phyloP scores from a whole-genome alignment of 2,797 vertebrate species.

The Falco rusticolus region DNA sequence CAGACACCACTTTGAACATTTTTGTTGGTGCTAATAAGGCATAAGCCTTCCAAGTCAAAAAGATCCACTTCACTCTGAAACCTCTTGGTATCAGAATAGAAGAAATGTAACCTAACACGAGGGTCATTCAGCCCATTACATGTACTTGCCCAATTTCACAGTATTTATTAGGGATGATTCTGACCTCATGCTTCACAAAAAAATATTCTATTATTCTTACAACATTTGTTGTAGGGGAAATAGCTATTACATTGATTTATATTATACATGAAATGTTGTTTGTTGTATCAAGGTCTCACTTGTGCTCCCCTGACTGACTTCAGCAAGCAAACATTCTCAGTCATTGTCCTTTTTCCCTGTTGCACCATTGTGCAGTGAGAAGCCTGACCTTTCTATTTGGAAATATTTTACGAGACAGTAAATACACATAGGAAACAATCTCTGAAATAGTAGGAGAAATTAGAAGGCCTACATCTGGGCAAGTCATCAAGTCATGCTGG shows the following conservation, averaged over 20 bases:
- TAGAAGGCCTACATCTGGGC: neutral
- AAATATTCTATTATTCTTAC: conserved; percentile 3
- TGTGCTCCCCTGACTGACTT: neutral
- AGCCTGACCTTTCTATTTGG: neutral
- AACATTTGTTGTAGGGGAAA: neutral
- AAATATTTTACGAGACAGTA: conserved; percentile 20
- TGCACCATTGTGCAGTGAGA: neutral
- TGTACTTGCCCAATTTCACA: neutral
- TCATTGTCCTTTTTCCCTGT: neutral
- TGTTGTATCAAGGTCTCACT: neutral
- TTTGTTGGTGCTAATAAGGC: neutral
- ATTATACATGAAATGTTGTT: neutral
- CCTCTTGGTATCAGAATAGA: neutral
- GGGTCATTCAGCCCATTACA: neutral
- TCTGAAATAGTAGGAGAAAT: neutral
- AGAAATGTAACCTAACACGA: neutral
- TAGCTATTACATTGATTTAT: conserved; percentile 23
- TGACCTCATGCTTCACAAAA: neutral
- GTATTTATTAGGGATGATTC: neutral
- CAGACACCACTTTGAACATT: neutral
- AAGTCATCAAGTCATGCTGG: neutral
- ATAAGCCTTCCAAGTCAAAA: neutral
- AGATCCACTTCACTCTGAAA: neutral
- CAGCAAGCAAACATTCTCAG: neutral
- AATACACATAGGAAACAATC: neutral